Base-by-base conservation (phyloP, 2,113 vertebrate genomes). In the Pogonocichla stellata region DNA sequence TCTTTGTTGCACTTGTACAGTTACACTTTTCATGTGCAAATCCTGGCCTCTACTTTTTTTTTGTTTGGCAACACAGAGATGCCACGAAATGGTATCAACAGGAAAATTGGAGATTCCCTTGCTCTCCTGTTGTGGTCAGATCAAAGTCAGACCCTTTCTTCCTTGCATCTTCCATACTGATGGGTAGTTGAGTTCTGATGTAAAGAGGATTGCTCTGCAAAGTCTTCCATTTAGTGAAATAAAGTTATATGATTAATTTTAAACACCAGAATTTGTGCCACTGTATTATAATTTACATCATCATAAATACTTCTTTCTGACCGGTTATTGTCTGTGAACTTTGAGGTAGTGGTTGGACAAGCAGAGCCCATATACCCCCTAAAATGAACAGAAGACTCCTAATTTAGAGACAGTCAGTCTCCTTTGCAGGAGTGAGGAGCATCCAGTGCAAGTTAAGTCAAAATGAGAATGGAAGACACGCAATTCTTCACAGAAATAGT, bases 191-290 rank as follows among this genome's bases (percentile, higher is more conserved):
- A 91, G 43, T 65, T 71, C n/a, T 74, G 23, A 57, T 75, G 24
- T 56, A 85, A 86, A 92, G n/a, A 81, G 13, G 57, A 80, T 26
- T 82, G 14, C 33, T 71, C 12, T 45, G 29, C 43, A 36, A 92
- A 80, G 17, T 75, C 17, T 53, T 94, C 72, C 33, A 78, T 83
- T 86, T 86, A 45, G 74, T 58, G 17, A 94, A 74, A 67, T 86
- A 56, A 89, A 91, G 26, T 72, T 75, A 34, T 36, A 48, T 26
- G n/a, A 47, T 56, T 65, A 57, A 85, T 90, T 92, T 94, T 72
- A 86, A 93, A 60, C 6, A 23, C 14, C 16, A 25, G 22, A 75
- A 88, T 81, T 80, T 69, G 42, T n/a, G 18, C 19, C 23, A 40
- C 29, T 75, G 12, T 83, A 36, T 58, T 91, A 81, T 5, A 24